phyloP scores from a whole-genome alignment of 2,113 vertebrate genomes.

The Xenus cinereus region DNA sequence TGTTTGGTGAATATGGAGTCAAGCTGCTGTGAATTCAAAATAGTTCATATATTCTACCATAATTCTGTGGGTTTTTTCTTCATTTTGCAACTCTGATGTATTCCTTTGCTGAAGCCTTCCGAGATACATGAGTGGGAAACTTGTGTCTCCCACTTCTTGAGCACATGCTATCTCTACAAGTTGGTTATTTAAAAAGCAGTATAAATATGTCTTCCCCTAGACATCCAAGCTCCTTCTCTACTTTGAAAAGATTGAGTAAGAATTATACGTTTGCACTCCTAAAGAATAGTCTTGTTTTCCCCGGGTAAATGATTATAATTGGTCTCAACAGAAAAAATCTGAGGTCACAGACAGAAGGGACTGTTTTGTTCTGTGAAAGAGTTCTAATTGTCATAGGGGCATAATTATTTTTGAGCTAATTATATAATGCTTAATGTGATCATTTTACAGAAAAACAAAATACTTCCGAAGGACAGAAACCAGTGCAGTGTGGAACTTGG shows the following conservation, averaged over 20 bases:
- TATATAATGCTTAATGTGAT: slow-evolving; percentile 12
- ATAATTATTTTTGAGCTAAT: background rate
- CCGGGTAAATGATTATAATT: background rate
- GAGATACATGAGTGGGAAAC: background rate
- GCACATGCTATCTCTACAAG: rapidly evolving
- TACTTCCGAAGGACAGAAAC: slow-evolving; percentile 91
- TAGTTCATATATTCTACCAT: background rate
- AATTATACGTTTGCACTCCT: background rate
- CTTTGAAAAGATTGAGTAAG: background rate
- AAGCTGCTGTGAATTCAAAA: background rate
- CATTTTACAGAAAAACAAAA: slow-evolving; percentile 83
- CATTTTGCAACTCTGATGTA: background rate
- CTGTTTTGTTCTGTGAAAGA: background rate
- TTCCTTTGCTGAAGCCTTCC: background rate
- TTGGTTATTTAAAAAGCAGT: background rate
- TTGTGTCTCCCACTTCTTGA: background rate
- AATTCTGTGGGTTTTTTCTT: background rate
- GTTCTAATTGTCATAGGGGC: background rate
- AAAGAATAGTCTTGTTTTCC: background rate
- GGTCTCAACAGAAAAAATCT: background rate
- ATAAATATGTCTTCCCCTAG: background rate
- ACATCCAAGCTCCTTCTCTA: background rate
- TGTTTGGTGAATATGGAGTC: background rate
- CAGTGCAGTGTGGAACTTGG: slow-evolving; percentile 95
- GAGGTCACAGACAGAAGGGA: background rate